Conservation (phyloP, 2,797 vertebrate species). For the Dicrostonyx torquatus region DNA sequence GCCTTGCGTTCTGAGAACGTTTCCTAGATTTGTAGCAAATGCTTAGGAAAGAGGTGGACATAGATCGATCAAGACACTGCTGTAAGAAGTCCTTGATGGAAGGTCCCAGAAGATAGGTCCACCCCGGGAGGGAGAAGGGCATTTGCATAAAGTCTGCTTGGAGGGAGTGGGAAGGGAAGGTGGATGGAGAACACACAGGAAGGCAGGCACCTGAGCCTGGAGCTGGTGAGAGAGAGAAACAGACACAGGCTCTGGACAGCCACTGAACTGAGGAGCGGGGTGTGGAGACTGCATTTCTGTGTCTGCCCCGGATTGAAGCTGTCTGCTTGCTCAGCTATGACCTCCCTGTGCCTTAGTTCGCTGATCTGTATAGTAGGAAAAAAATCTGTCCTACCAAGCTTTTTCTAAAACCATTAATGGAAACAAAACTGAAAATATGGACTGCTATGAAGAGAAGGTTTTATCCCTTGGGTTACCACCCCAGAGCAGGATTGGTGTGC, state of each 20-base stretch:
- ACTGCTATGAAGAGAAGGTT: too few relatives aligned
- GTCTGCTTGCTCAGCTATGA: neutral
- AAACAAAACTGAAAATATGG: neutral
- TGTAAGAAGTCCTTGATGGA: fast-evolving
- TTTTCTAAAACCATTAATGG: neutral
- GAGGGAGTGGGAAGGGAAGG: neutral
- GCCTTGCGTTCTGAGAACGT: neutral
- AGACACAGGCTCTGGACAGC: neutral
- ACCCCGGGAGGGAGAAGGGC: too few relatives aligned
- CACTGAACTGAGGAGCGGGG: too few relatives aligned
- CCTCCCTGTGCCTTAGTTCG: neutral
- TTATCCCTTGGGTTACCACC: too few relatives aligned
- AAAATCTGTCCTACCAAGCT: too few relatives aligned
- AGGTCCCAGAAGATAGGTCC: neutral
- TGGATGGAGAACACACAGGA: neutral
- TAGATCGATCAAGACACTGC: fast-evolving
- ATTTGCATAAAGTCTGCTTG: neutral
- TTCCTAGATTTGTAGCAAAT: neutral
- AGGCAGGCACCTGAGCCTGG: neutral
- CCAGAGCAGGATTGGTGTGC: fast-evolving
- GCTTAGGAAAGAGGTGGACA: neutral
- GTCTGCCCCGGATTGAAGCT: neutral
- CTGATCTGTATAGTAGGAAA: neutral
- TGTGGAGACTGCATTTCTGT: too few relatives aligned
- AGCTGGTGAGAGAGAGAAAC: neutral